Conservation (phyloP, 2,888 invertebrate genomes). For the Papilio gigon region DNA sequence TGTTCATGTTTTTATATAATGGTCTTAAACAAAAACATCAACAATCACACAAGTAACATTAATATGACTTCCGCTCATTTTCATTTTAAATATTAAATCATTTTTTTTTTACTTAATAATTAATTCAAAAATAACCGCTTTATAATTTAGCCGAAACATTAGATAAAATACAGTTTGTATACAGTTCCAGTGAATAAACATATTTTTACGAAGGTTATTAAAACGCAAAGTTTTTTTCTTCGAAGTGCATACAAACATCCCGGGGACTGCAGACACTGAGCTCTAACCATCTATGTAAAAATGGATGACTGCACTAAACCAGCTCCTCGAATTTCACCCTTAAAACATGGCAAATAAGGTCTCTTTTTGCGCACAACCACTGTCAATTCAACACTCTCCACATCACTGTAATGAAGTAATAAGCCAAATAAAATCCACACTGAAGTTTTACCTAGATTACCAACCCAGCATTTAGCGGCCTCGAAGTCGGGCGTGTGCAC, state of each 20-base stretch:
- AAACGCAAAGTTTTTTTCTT: too few relatives aligned
- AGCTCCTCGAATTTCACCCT: too few relatives aligned
- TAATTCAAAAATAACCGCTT: background rate
- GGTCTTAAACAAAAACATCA: too few relatives aligned
- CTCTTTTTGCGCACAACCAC: background rate
- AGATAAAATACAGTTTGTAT: background rate
- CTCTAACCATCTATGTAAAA: too few relatives aligned
- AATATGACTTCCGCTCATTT: too few relatives aligned
- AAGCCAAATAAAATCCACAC: constrained; percentile 56
- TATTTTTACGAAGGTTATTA: background rate
- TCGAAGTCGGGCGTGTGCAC: constrained; percentile 96
- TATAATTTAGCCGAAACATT: background rate
- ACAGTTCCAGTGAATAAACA: background rate
- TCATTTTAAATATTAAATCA: too few relatives aligned
- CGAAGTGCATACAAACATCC: too few relatives aligned
- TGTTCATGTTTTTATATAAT: too few relatives aligned
- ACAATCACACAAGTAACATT: too few relatives aligned
- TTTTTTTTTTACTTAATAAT: background rate
- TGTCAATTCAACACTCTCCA: background rate
- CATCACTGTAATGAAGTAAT: background rate
- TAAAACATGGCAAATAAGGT: background rate
- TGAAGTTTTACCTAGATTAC: constrained; percentile 88
- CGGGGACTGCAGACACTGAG: too few relatives aligned
- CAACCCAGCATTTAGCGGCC: constrained; percentile 98
- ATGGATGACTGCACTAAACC: too few relatives aligned